Evolutionary conservation across 2,113 vertebrate genomes (phyloP).

Genomic region (Ceyx cyanopectus): DNA sequence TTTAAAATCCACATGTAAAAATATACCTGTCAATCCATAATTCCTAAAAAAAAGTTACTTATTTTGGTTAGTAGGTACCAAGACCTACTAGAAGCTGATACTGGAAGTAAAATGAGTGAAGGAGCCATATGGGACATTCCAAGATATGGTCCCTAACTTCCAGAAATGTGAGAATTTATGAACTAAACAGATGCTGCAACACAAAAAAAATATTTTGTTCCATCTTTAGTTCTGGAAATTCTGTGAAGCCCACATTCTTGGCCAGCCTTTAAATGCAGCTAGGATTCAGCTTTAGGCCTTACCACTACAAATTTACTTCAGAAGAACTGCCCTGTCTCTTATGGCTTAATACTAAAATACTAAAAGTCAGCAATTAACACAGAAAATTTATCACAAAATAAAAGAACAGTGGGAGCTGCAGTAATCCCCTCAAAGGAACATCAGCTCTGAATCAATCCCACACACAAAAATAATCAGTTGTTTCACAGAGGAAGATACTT

Average conservation of each 20-base stretch:
- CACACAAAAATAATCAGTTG: background rate
- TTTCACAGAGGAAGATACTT: background rate
- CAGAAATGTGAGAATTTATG: background rate
- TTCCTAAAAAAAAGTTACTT: slow-evolving; percentile 12
- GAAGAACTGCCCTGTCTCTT: slow-evolving; percentile 7
- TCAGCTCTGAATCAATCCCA: background rate
- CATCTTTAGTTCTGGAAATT: background rate
- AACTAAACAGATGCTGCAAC: background rate
- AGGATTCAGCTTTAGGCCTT: background rate
- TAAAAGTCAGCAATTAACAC: slow-evolving; percentile 15
- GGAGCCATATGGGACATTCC: background rate
- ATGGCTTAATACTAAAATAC: background rate
- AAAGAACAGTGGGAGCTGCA: background rate
- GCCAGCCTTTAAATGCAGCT: background rate
- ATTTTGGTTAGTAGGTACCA: background rate
- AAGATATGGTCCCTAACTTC: background rate
- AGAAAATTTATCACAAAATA: slow-evolving; percentile 8
- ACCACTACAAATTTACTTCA: background rate
- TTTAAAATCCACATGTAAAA: slow-evolving; percentile 66
- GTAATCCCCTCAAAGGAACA: slow-evolving; percentile 9
- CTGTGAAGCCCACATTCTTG: background rate
- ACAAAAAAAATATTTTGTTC: background rate
- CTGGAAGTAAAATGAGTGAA: background rate
- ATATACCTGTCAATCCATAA: slow-evolving; percentile 44
- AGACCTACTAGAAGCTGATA: background rate